These are phyloP conservation scores for Drosophila pachea DNA, from an alignment of 1,140 invertebrate species.

Conservation along the genomic window DNA sequence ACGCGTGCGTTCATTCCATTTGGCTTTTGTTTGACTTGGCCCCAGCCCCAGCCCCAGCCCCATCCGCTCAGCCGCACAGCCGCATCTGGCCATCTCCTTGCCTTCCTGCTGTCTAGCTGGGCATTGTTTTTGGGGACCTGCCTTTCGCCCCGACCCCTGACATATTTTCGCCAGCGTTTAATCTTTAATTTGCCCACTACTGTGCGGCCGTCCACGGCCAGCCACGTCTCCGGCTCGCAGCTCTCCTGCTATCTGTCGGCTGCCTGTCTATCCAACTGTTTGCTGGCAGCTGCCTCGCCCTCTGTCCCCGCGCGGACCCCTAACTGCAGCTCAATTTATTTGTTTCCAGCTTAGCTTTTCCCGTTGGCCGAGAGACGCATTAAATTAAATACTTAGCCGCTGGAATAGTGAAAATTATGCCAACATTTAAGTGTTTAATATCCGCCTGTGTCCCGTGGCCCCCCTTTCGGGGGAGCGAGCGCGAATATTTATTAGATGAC, in stretches of 20 bases:
- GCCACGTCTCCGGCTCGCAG: background rate
- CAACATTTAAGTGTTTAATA: constrained; percentile 74
- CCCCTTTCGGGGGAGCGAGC: background rate
- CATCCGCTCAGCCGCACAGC: background rate
- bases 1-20: constrained; percentile 68
- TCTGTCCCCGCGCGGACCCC: background rate
- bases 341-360: constrained; percentile 63
- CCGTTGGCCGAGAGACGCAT: constrained; percentile 39
- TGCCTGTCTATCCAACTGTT: constrained; percentile 67
- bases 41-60: constrained; percentile 6
- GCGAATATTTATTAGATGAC: constrained; percentile 66
- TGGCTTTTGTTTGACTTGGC: constrained; percentile 69
- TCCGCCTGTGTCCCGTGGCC: constrained; percentile 52
- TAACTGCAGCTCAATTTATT: constrained; percentile 56
- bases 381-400: constrained; percentile 71
- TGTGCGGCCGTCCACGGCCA: constrained; percentile 9
- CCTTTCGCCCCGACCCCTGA: constrained; percentile 15
- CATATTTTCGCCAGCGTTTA: constrained; percentile 71
- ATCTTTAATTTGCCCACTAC: constrained; percentile 73
- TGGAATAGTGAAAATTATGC: constrained; percentile 67
- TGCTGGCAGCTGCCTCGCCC: constrained; percentile 6
- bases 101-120: constrained; percentile 49
- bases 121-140: constrained; percentile 54
- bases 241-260: constrained; percentile 6
- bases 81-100: constrained; percentile 39